Evolutionary conservation across 2,113 vertebrate species (phyloP), one percentile per base, ranked within the genome.

Genomic region (Trogon melanurus): DNA sequence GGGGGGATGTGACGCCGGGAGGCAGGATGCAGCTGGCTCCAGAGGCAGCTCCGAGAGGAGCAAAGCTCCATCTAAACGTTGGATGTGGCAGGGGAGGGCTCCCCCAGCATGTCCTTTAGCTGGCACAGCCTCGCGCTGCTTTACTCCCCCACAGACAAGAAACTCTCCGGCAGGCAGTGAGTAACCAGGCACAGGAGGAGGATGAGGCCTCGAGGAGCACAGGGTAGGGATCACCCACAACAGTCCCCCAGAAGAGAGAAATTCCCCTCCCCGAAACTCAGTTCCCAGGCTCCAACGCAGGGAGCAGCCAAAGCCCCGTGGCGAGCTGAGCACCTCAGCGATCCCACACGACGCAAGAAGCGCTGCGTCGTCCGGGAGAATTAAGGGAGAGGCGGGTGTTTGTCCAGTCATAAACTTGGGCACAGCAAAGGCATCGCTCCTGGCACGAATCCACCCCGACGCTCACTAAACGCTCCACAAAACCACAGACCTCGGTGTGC

Each of bases 351-450:
- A 9, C 41, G 16, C 21, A 0, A 4, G 48, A 18, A 47, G 30
- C 0, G 6, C 0, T 21, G 1, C 1, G 6, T 0, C 13, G 41
- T 6, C 9, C 0, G 1, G 58, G 58, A 72, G 92, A 3, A n/a
- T 3, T 2, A 0, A 51, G 53, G 10, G n/a, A n/a, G 64, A 50
- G 70, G 72, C 2, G 9, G 79, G 73, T 1, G 0, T 50, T 16
- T 41, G 82, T 60, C 82, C 93, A 74, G 67, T 2, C 80, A 14
- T 10, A 12, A 91, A 93, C 73, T 85, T 5, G 36, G 1, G 32
- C 65, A 1, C 60, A 45, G 79, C 89, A 23, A 41, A 91, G 76
- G 67, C 45, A 11, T 9, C 8, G 0, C 50, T 82, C 74, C 21
- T 15, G 41, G 25, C 62, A 16, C 4, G 89, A 53, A 5, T 1